Percentiles rank a stretch among this genome's conserved stretches.
phyloP scores from a whole-genome alignment of 2,888 invertebrate species.

The Acrobasis repandana region DNA sequence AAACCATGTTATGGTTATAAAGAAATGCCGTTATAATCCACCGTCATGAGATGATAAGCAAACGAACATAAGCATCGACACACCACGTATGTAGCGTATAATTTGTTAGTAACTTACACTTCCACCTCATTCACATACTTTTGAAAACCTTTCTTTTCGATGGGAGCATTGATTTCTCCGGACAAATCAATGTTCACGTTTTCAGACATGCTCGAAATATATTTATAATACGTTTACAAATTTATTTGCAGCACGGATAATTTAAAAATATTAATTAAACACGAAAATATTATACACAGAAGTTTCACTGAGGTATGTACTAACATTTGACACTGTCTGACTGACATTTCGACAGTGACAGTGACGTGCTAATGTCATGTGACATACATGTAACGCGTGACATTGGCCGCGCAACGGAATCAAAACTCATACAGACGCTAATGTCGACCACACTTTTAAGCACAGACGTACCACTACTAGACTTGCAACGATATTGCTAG shows the following conservation, averaged over 20 bases:
- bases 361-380: no score
- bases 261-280: background rate
- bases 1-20: background rate
- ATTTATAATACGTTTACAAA: background rate
- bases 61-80: constrained; percentile 35
- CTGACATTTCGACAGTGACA: no score
- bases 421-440: no score
- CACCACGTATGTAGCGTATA: constrained; percentile 58
- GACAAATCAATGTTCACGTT: constrained; percentile 75
- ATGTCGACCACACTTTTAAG: no score
- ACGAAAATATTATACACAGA: background rate
- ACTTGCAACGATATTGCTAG: no score
- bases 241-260: background rate
- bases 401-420: no score
- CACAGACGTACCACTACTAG: no score
- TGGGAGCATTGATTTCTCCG: constrained; percentile 72
- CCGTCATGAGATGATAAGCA: constrained; percentile 31
- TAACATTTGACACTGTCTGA: no score
- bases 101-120: constrained; percentile 68
- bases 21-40: background rate
- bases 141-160: constrained; percentile 75
- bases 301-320: background rate
- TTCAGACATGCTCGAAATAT: constrained; percentile 62
- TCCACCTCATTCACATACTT: constrained; percentile 81
- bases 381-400: no score